Evolutionary conservation across 2,113 vertebrate species (phyloP).

Genomic region (Balaeniceps rex): DNA sequence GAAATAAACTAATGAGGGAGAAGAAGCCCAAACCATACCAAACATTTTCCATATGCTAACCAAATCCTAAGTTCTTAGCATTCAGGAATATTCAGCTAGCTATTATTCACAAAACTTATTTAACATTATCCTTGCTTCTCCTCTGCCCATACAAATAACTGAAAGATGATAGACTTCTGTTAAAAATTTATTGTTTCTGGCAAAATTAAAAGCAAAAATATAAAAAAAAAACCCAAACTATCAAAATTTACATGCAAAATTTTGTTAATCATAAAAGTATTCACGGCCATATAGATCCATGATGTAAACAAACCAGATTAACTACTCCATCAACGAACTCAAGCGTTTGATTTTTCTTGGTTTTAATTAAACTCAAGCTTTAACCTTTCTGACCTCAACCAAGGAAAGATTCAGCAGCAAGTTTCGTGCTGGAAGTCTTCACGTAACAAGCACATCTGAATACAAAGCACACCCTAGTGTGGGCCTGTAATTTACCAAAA

Average conservation of each 20-base stretch:
- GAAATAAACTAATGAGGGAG: not conserved
- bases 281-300: not conserved
- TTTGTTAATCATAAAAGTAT: not conserved
- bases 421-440: not conserved
- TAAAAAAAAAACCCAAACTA: not conserved
- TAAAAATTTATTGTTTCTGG: not conserved
- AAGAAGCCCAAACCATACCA: not conserved
- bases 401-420: not conserved
- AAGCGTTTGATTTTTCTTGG: not conserved
- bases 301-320: not conserved
- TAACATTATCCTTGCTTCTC: not conserved
- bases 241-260: not conserved
- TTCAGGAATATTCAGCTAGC: not conserved
- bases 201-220: not conserved
- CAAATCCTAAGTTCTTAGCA: not conserved
- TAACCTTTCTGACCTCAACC: not conserved
- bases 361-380: not conserved
- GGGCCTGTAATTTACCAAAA: not conserved
- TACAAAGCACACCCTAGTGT: not conserved
- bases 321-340: not conserved
- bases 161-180: not conserved
- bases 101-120: not conserved
- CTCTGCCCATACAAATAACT: not conserved
- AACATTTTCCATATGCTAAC: not conserved
- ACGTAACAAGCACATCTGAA: not conserved